Conservation (phyloP, 1,140 invertebrate genomes). For the Drosophila prosaltans region DNA sequence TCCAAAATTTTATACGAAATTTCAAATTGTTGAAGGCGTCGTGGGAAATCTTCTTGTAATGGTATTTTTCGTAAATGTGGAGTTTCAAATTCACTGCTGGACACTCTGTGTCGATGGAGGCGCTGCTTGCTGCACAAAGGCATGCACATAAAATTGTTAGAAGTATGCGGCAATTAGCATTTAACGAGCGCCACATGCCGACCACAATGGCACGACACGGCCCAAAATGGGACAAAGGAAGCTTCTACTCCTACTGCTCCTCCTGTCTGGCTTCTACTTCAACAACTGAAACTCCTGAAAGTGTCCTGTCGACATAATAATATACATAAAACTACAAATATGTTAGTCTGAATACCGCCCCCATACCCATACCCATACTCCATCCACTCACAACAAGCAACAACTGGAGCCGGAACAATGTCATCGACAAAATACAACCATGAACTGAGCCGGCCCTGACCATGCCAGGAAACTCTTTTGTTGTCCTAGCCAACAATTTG, state of each 20-base stretch:
- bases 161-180: constrained; percentile 76
- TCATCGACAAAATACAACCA: constrained; percentile 57
- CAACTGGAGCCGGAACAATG: constrained; percentile 41
- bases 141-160: constrained; percentile 55
- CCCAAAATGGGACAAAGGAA: constrained; percentile 34
- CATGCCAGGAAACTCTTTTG: constrained; percentile 57
- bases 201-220: constrained; percentile 53
- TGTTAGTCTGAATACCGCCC: constrained; percentile 4
- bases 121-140: constrained; percentile 41
- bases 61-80: background rate
- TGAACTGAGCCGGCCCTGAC: background rate
- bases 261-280: background rate
- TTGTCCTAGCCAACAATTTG: constrained; percentile 51
- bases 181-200: constrained; percentile 67
- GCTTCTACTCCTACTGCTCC: constrained; percentile 17
- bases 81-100: constrained; percentile 29
- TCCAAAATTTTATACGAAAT: background rate
- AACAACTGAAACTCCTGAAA: background rate
- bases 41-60: constrained; percentile 3
- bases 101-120: constrained; percentile 7
- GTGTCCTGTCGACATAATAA: constrained; percentile 60
- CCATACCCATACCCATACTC: constrained; percentile 10
- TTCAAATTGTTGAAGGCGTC: background rate
- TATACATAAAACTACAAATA: constrained; percentile 47
- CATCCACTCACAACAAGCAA: background rate